Percentiles rank a stretch among this genome's conserved stretches.
These are phyloP conservation scores for Ernsta delagoae DNA, from an alignment of 2,888 invertebrate genomes.

Conservation along the genomic window DNA sequence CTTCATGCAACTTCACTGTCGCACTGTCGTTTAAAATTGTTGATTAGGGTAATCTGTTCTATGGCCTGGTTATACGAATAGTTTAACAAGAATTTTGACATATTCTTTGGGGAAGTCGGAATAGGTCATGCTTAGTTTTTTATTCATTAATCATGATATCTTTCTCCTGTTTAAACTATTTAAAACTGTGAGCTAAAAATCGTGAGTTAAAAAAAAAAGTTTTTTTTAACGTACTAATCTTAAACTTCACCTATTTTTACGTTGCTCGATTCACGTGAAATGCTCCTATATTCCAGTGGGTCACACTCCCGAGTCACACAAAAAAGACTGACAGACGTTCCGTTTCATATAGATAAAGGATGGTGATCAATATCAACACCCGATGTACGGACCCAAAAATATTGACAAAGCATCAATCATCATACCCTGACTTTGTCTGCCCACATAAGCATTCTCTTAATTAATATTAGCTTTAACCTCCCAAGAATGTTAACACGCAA, in stretches of 20 bases:
- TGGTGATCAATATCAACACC: slow-evolving; percentile 31
- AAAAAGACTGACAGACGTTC: slow-evolving; percentile 11
- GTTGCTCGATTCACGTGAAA: too few species aligned
- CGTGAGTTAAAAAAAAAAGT: too few species aligned
- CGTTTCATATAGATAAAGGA: slow-evolving; percentile 26
- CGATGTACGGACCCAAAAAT: slow-evolving; percentile 33
- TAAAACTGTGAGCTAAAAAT: too few species aligned
- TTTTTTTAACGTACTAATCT: too few species aligned
- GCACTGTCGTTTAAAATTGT: slow-evolving; percentile 1
- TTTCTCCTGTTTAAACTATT: too few species aligned
- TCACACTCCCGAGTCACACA: background rate
- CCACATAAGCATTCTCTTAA: slow-evolving; percentile 36
- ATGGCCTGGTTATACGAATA: background rate
- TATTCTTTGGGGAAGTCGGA: background rate
- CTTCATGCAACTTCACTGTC: slow-evolving; percentile 9
- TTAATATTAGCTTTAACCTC: slow-evolving; percentile 35
- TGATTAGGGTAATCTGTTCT: slow-evolving; percentile 6
- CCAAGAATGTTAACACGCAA: slow-evolving; percentile 28
- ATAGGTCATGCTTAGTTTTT: background rate
- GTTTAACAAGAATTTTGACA: background rate
- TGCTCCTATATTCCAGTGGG: background rate
- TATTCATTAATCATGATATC: too few species aligned
- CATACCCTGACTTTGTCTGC: slow-evolving; percentile 47
- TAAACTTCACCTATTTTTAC: too few species aligned
- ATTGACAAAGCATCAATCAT: slow-evolving; percentile 76